A percentile compares a stretch with the other conserved stretches of the same genome.
Evolutionary conservation across 1,140 invertebrate genomes (phyloP).

Genomic region (Eriosoma lanigerum): DNA sequence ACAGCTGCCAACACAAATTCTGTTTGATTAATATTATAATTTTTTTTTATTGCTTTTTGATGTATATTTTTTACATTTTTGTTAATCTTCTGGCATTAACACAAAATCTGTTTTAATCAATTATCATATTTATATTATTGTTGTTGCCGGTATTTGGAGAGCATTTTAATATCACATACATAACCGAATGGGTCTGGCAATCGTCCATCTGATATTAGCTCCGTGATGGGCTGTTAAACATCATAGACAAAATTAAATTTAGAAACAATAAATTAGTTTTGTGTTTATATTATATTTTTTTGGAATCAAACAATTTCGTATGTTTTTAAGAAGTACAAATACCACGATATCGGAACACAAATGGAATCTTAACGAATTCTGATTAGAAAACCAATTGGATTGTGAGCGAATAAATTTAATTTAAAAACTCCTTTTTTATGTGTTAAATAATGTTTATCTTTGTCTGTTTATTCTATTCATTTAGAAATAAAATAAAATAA

Average conservation of each 20-base stretch:
- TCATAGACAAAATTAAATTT: conserved; percentile 20
- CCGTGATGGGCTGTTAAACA: conserved; percentile 16
- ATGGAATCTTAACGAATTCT: neutral
- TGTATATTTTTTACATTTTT: neutral
- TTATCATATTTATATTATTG: neutral
- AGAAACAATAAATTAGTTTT: conserved; percentile 17
- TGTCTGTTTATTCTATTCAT: no score
- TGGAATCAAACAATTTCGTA: conserved; percentile 15
- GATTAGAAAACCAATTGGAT: conserved; percentile 4
- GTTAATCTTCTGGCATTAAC: neutral
- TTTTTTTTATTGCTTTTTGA: no score
- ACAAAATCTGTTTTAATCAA: neutral
- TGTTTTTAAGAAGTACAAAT: no score
- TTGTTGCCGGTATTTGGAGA: neutral
- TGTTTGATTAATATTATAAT: neutral
- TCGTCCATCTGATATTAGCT: neutral
- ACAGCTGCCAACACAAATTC: neutral
- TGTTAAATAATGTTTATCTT: neutral
- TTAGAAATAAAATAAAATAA: no score
- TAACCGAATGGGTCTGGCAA: neutral
- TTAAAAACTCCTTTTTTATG: no score
- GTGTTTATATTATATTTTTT: neutral
- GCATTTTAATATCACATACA: neutral
- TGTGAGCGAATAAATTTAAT: neutral
- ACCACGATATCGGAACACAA: neutral